phyloP scores from a whole-genome alignment of 2,113 vertebrate species.

The Colaptes auratus region DNA sequence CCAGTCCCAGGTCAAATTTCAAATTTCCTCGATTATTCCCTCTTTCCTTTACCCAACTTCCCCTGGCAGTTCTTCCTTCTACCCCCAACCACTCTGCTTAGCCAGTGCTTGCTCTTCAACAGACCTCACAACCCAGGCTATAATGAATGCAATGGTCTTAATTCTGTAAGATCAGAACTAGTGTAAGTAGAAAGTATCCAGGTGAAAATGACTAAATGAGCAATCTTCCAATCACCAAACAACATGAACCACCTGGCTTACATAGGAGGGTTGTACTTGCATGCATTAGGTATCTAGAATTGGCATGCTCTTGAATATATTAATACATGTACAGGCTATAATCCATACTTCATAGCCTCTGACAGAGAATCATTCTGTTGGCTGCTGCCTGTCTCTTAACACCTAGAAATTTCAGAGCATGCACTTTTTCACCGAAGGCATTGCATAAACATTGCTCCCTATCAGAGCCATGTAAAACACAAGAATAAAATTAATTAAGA shows the following conservation, averaged over 20 bases:
- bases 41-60: too few species aligned
- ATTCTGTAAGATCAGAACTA: accelerated
- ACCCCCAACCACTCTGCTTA: accelerated
- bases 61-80: accelerated
- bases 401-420: not conserved
- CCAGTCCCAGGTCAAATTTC: not conserved
- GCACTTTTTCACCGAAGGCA: not conserved
- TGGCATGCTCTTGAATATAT: not conserved
- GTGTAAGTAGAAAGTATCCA: not conserved
- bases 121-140: not conserved
- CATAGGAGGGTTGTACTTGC: accelerated
- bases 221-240: not conserved
- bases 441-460: not conserved
- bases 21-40: not conserved
- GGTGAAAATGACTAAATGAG: not conserved
- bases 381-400: not conserved
- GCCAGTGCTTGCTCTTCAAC: not conserved
- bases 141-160: not conserved
- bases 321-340: not conserved
- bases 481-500: slow-evolving; percentile 21
- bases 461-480: not conserved
- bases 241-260: not conserved
- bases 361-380: not conserved
- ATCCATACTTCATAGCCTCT: not conserved
- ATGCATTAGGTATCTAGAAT: accelerated